Conservation (phyloP, 2,797 vertebrate species). For the Thalassophryne amazonica region DNA sequence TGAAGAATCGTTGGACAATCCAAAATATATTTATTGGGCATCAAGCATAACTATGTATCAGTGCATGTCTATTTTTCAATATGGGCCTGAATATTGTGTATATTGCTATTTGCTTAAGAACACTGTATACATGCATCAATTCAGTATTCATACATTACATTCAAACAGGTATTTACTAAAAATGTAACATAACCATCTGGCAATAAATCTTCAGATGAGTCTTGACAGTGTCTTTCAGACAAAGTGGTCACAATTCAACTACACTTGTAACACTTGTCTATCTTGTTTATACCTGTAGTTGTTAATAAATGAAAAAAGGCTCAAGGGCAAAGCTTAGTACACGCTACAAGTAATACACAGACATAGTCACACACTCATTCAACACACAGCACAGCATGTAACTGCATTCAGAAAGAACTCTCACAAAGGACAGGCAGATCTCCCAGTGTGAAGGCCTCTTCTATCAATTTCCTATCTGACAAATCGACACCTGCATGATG, state of each 20-base stretch:
- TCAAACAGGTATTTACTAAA: background rate
- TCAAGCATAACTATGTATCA: too few relatives aligned
- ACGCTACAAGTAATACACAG: background rate
- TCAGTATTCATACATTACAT: background rate
- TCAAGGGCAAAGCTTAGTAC: too few relatives aligned
- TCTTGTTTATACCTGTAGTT: conserved; percentile 1
- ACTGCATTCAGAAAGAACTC: conserved; percentile 38
- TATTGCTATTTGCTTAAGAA: background rate
- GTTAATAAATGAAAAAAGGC: background rate
- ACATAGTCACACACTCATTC: background rate
- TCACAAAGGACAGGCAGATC: conserved; percentile 95
- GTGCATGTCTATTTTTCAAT: too few relatives aligned
- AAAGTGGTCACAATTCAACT: background rate
- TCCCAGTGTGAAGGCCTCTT: conserved; percentile 87
- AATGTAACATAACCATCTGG: background rate
- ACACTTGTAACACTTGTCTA: background rate
- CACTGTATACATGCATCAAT: background rate
- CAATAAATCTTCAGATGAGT: background rate
- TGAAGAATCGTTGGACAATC: too few relatives aligned
- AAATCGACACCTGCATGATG: conserved; percentile 94
- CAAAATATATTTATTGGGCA: too few relatives aligned
- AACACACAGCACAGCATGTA: background rate
- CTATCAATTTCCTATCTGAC: conserved; percentile 90
- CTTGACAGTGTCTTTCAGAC: background rate
- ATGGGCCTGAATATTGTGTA: background rate